Conservation (phyloP, 2,113 vertebrate species). For the Natator depressus region DNA sequence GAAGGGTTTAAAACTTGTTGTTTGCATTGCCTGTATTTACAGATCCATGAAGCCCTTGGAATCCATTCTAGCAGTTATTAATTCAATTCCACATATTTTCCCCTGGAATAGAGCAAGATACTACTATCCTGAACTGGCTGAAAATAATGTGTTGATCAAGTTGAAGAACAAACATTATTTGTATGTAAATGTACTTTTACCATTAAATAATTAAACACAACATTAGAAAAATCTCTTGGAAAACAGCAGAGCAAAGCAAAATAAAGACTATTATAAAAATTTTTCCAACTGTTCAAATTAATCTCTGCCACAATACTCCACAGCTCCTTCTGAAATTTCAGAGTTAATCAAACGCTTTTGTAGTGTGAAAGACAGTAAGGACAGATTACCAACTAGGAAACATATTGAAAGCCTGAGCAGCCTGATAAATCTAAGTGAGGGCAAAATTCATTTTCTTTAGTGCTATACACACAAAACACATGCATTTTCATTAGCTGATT, state of each 20-base stretch:
- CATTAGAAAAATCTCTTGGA: not conserved
- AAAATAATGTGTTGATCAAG: not conserved
- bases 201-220: not conserved
- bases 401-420: not conserved
- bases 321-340: not conserved
- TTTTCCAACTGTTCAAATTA: not conserved
- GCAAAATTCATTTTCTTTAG: not conserved
- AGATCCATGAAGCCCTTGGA: conserved; percentile 24
- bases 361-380: not conserved
- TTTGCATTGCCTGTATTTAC: conserved; percentile 6
- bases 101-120: not conserved
- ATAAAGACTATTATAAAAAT: not conserved
- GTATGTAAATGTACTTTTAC: not conserved
- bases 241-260: not conserved
- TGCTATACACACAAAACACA: not conserved
- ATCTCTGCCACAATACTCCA: not conserved
- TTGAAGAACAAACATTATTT: not conserved
- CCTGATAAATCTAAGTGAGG: not conserved
- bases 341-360: not conserved
- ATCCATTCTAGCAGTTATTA: conserved; percentile 48
- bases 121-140: conserved; percentile 6
- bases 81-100: conserved; percentile 17
- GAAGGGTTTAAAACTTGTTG: conserved; percentile 25
- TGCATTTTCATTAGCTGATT: not conserved
- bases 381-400: not conserved